Conservation (phyloP, 2,888 invertebrate genomes). For the Hirtodrosophila duncani region DNA sequence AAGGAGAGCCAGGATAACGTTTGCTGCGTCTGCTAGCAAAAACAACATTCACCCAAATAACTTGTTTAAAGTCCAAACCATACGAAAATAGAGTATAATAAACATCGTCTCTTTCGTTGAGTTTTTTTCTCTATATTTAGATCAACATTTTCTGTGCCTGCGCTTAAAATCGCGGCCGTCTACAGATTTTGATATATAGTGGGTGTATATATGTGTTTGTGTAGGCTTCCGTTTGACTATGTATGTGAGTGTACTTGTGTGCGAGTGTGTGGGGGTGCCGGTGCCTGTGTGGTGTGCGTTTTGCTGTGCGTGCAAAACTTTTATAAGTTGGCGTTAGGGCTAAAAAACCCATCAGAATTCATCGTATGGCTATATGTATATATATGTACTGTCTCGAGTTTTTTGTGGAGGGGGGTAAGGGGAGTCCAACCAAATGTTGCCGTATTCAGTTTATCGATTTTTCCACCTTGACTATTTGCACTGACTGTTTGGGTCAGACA, state of each 20-base stretch:
- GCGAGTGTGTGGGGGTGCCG: background rate
- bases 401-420: slow-evolving; percentile 22
- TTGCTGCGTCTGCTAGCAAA: too few species aligned
- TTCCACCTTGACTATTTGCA: slow-evolving; percentile 64
- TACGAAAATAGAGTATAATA: too few species aligned
- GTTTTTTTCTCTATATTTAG: slow-evolving; percentile 52
- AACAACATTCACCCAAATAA: too few species aligned
- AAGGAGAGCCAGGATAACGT: too few species aligned
- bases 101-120: slow-evolving; percentile 5
- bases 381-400: slow-evolving; percentile 33
- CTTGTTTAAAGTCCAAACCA: too few species aligned
- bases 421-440: slow-evolving; percentile 59
- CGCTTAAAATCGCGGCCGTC: slow-evolving; percentile 63
- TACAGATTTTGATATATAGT: too few species aligned
- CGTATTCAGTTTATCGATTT: slow-evolving; percentile 69
- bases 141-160: slow-evolving; percentile 54
- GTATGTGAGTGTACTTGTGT: slow-evolving; percentile 8
- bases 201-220: slow-evolving; percentile 7
- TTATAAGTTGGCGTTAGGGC: slow-evolving; percentile 53
- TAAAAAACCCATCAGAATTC: slow-evolving; percentile 49
- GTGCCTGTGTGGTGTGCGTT: slow-evolving; percentile 9
- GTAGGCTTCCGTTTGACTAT: background rate
- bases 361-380: slow-evolving; percentile 41
- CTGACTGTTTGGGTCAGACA: too few species aligned
- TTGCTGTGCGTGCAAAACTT: slow-evolving; percentile 63